phyloP scores from a whole-genome alignment of 2,888 invertebrate species.

The Malacosoma neustria region DNA sequence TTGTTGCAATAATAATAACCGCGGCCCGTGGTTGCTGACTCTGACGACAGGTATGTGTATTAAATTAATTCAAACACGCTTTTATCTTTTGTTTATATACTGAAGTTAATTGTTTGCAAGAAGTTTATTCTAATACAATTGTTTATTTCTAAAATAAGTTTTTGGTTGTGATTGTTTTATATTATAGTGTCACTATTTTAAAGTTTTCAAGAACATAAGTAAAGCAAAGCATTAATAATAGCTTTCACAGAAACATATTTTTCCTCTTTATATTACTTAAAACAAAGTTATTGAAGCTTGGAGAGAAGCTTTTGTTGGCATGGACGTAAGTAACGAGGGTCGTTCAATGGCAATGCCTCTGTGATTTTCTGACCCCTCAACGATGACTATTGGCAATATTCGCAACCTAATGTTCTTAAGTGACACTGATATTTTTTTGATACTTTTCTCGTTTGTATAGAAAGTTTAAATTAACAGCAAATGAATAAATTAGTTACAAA shows the following conservation, averaged over 20 bases:
- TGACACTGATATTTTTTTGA: neutral
- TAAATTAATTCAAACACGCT: constrained; percentile 12
- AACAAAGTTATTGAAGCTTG: too few species aligned
- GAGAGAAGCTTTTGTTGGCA: neutral
- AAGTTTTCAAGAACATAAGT: too few species aligned
- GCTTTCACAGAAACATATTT: too few species aligned
- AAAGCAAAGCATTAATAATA: too few species aligned
- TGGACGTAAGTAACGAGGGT: neutral
- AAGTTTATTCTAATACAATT: neutral
- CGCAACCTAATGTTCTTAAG: neutral
- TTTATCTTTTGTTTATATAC: constrained; percentile 18
- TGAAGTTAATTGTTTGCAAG: constrained; percentile 6
- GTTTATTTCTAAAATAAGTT: too few species aligned
- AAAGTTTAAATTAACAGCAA: too few species aligned
- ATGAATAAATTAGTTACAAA: too few species aligned
- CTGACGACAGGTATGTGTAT: constrained; percentile 37
- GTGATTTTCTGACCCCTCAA: neutral
- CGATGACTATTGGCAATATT: neutral
- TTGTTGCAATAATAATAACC: constrained; percentile 40
- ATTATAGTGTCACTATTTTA: too few species aligned
- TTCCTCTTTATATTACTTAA: too few species aligned
- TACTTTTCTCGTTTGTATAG: neutral
- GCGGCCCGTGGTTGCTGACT: constrained; percentile 30
- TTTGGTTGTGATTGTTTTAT: too few species aligned
- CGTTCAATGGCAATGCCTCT: constrained; percentile 1